Evolutionary conservation across 2,113 vertebrate genomes (phyloP).

Genomic region (Rhea pennata): DNA sequence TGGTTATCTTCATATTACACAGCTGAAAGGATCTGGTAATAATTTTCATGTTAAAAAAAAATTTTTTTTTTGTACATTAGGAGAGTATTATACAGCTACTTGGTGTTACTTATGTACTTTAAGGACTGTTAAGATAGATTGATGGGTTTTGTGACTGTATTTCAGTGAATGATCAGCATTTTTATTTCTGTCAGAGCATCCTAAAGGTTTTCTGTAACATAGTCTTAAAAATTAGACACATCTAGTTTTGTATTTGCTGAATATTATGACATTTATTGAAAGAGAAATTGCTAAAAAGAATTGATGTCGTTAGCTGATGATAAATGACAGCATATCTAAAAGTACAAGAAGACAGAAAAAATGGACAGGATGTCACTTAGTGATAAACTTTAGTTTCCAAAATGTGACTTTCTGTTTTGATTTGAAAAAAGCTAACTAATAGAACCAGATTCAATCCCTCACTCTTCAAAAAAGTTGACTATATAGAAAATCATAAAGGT

Average conservation of each 20-base stretch:
- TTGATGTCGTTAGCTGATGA: not conserved
- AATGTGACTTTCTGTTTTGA: not conserved
- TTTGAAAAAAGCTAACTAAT: not conserved
- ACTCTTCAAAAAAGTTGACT: not conserved
- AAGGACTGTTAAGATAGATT: not conserved
- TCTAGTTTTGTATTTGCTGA: not conserved
- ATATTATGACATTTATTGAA: not conserved
- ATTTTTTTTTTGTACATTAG: not conserved
- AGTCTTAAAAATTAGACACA: not conserved
- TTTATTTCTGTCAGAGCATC: not conserved
- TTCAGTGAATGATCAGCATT: not conserved
- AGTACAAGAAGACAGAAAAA: not conserved
- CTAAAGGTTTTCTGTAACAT: not conserved
- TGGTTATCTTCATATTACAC: not conserved
- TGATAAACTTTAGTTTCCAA: not conserved
- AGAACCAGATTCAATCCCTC: not conserved
- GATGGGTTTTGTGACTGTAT: not conserved
- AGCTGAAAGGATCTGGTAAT: not conserved
- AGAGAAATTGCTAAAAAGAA: not conserved
- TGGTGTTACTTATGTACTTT: not conserved
- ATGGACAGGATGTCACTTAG: not conserved
- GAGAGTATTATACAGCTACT: fast-evolving
- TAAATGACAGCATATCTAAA: not conserved
- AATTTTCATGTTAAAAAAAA: not conserved
- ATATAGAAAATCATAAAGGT: not conserved